Evolutionary conservation across 2,888 invertebrate species (phyloP), one percentile per base, ranked within the genome.

Genomic region (Erannis defoliaria): DNA sequence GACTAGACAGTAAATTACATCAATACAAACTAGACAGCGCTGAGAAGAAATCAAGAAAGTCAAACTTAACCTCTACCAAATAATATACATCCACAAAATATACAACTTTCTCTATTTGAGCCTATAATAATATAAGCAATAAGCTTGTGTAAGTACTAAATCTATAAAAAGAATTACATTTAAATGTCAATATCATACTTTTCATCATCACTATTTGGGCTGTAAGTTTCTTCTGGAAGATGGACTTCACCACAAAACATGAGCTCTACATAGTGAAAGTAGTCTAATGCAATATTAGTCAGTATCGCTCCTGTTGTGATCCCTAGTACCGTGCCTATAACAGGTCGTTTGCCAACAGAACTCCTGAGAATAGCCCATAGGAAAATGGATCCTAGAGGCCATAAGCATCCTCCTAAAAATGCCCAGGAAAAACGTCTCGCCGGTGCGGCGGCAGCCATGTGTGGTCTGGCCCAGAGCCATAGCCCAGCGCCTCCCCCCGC

Each of bases 301-400:
- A 97, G 87, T 66, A 95, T 94, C 46, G 95, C 86, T 58, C 96
- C 96, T 37, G 96, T 95, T 21, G 95, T 92, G n/a, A 97, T 80
- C 29, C 97, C 97, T 68, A 96, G 92, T 33, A 95, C 72, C 29
- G 96, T 95, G 70, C 96, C 95, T 21, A 96, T 74, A 5, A 94
- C 83, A 40, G 95, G 94, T 80, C 95, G 95, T 69, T 95, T 94
- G 0, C 97, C 97, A 45, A 98, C 90, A 35, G 97, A 93, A 71
- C 96, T 96, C 79, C 97, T 95, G 38, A 97, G 88, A 35, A 98
- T 95, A 8, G 98, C 98, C 97, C 98, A 98, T 66, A 96, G 90
- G 59, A 98, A 94, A 46, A 98, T 96, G 0, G 98, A 98, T 12
- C 98, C 98, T 80, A 98, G 95, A 68, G 97, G 97, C 93, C 98